Evolutionary conservation across 2,113 vertebrate genomes (phyloP).

Genomic region (Syrrhaptes paradoxus): DNA sequence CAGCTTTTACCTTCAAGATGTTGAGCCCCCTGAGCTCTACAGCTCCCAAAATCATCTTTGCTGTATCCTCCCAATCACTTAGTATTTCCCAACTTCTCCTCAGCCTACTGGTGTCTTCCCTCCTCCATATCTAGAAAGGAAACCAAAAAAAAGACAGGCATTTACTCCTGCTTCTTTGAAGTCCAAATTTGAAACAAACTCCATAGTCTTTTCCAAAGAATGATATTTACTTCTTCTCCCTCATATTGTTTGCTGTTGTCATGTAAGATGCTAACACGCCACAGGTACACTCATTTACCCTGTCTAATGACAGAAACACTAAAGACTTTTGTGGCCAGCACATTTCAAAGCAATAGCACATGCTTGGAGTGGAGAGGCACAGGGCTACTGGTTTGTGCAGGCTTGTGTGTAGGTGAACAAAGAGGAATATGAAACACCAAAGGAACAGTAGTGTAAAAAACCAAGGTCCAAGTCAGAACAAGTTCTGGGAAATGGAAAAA

Average conservation of each 20-base stretch:
- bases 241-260: background rate
- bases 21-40: background rate
- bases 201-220: background rate
- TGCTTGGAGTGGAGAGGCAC: background rate
- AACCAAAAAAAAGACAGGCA: background rate
- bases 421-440: background rate
- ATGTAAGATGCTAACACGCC: background rate
- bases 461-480: background rate
- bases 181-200: background rate
- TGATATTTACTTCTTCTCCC: background rate
- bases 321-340: background rate
- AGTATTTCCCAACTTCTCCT: background rate
- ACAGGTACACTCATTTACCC: background rate
- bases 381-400: too few species aligned
- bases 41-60: background rate
- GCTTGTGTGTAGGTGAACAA: background rate
- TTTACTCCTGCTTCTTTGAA: background rate
- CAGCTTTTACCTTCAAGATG: background rate
- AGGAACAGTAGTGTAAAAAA: background rate
- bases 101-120: background rate
- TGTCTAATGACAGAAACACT: background rate
- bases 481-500: background rate
- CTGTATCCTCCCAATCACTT: background rate
- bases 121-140: background rate
- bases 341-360: background rate